Base-by-base conservation (phyloP, 2,888 invertebrate species). In the Cheilosia pagana region DNA sequence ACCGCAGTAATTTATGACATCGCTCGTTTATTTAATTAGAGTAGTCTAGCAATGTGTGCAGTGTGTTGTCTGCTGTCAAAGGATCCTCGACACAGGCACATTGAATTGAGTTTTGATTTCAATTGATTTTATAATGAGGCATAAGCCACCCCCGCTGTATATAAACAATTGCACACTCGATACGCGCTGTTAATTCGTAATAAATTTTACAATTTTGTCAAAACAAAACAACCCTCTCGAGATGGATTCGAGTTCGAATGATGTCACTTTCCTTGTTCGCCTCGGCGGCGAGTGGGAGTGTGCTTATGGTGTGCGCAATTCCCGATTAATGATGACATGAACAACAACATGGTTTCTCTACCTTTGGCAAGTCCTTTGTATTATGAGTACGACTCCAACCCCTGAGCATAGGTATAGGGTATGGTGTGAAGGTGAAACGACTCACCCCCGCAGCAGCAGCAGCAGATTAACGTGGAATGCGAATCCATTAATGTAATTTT, bases 181-280 rank as follows among this genome's bases (percentile, higher is more conserved):
- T 81, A 85, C 81, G 85, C 85, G 75, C 67, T 85, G 85, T 85
- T 85, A 85, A 85, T 85, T 85, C 85, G 79, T 81, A 79, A 85
- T 81, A 81, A 81, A 85, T 85, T 85, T 85, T 76, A 85, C 85
- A 81, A 81, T 81, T 81, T 85, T 76, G 60, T 75, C 75, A 79
- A 85, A 85, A 79, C 75, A 71, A 70, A 79, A 63, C 74, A 68
- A 76, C 81, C 81, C 81, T 67, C 75, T 67, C 75, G 65, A 68
- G 68, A 62, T 75, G 39, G 59, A 60, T 70, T 74, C 48, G 39
- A 82, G 60, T 55, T 48, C 31, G 60, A 67, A 60, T 77, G 74
- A 79, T 75, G 82, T 72, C 82, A 77, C 60, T 77, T 62, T 59
- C 25, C n/a, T 68, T 25, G 23, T n/a, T 52, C 45, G 10, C 6